Evolutionary conservation across 2,888 invertebrate species (phyloP).

Genomic region (Arrhopalites spinosus): DNA sequence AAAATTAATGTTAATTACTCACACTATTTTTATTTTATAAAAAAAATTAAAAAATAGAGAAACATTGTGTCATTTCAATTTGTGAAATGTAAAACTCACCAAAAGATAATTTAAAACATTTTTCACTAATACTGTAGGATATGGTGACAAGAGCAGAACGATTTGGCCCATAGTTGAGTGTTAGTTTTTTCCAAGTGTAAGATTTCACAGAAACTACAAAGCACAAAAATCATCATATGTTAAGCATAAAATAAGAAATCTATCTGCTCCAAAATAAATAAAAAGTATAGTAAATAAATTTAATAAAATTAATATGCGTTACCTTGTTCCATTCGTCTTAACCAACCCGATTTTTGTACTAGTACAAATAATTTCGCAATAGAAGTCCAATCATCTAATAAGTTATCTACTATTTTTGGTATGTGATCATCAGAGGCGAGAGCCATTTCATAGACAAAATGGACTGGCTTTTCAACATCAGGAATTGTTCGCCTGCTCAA

Average conservation of each 20-base stretch:
- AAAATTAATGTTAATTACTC: background rate
- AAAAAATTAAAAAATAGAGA: background rate
- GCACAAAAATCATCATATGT: too few relatives aligned
- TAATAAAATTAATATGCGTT: too few relatives aligned
- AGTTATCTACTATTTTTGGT: constrained; percentile 78
- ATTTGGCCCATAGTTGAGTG: constrained; percentile 85
- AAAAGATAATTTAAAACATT: constrained; percentile 75
- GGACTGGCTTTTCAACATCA: constrained; percentile 84
- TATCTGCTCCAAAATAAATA: too few relatives aligned
- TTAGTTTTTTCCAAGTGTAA: constrained; percentile 88
- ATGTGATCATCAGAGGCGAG: constrained; percentile 74
- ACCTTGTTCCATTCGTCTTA: constrained; percentile 43
- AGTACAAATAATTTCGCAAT: constrained; percentile 87
- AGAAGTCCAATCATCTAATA: constrained; percentile 90
- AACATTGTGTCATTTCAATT: too few relatives aligned
- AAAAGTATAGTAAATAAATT: too few relatives aligned
- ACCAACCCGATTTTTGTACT: constrained; percentile 67
- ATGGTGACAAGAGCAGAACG: constrained; percentile 82
- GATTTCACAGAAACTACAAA: constrained; percentile 76
- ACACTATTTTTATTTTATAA: background rate
- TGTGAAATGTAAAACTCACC: constrained; percentile 57
- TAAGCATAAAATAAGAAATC: too few relatives aligned
- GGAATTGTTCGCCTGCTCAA: constrained; percentile 52
- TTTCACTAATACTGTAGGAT: constrained; percentile 75
- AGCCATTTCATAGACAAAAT: constrained; percentile 88